Base-by-base conservation (phyloP, 1,140 invertebrate species). In the Branchinecta lindahli region DNA sequence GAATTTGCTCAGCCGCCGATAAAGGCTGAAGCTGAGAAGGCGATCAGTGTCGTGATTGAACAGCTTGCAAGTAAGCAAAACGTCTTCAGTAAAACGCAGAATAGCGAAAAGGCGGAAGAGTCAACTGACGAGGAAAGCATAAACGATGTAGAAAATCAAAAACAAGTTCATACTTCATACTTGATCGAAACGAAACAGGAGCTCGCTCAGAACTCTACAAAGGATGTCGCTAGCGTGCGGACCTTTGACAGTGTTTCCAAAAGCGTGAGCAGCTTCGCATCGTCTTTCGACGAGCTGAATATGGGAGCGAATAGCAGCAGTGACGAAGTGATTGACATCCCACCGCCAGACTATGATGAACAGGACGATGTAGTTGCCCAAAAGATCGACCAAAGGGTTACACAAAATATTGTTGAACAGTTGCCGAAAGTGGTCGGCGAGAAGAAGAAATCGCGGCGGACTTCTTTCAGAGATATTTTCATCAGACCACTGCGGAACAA, bases 211-310 rank as follows among this genome's bases (percentile, higher is more conserved):
- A 33, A 33, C 33, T 33, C 33, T 33, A 33, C 33, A 33, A 33
- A 33, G 33, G 33, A 33, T 33, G 33, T 33, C 33, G 18, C 52
- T 15, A 61, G 52, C 52, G 12, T 61, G 12, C 12, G 18, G 12
- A 61, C 52, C 18, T 61, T 61, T 61, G 52, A 12, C 12, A 61
- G 52, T 61, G 52, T 61, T 61, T 61, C 52, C 18, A 61, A 61
- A 20, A 61, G 52, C 6, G 4, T 61, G 12, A 61, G 52, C 18
- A 61, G 52, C 6, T 61, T 61, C 18, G 52, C 52, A 61, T 61
- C 52, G 12, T 61, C 52, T 61, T 33, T 33, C 33, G 52, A 61
- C 52, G 52, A 61, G 18, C 52, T 61, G 52, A 61, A 61, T 15
- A 15, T 61, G 12, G 18, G 52, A 3, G 52, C 18, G 18, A 61